These are phyloP conservation scores for Hesperophylax magnus DNA, from an alignment of 1,140 invertebrate species.

Conservation along the genomic window DNA sequence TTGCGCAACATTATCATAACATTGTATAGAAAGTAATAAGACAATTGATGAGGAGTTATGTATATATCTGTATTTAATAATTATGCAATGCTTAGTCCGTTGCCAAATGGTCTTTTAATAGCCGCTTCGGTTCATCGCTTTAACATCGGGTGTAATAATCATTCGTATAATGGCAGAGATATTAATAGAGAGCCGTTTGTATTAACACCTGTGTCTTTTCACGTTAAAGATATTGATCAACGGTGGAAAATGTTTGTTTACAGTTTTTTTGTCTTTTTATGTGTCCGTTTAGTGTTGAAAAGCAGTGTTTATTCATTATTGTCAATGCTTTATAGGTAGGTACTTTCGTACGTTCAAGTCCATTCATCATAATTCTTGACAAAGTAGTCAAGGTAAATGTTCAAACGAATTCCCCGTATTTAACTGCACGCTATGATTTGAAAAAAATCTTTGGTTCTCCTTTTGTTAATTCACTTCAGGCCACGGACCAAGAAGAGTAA, in stretches of 20 bases:
- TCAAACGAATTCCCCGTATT: background rate
- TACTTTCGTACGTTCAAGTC: background rate
- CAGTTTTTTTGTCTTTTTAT: conserved; percentile 5
- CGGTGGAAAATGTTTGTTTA: background rate
- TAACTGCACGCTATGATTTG: background rate
- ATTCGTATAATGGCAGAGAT: conserved; percentile 17
- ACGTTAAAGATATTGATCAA: conserved; percentile 21
- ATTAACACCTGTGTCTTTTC: conserved; percentile 36
- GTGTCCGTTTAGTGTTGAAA: background rate
- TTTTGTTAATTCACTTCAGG: too few relatives aligned
- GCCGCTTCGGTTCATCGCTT: conserved; percentile 10
- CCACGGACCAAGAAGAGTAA: too few relatives aligned
- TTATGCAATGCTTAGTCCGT: background rate
- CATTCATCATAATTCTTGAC: too few relatives aligned
- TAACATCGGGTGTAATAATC: conserved; percentile 22
- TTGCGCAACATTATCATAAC: background rate
- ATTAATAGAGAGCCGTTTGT: conserved; percentile 25
- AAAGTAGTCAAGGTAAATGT: background rate
- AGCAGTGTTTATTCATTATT: background rate
- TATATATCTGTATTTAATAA: background rate
- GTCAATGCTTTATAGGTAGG: background rate
- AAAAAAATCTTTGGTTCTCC: background rate
- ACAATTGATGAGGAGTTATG: background rate
- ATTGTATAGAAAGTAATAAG: conserved; percentile 6
- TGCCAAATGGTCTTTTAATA: conserved; percentile 29